Evolutionary conservation across 2,888 invertebrate genomes (phyloP).

Genomic region (Noctua comes): DNA sequence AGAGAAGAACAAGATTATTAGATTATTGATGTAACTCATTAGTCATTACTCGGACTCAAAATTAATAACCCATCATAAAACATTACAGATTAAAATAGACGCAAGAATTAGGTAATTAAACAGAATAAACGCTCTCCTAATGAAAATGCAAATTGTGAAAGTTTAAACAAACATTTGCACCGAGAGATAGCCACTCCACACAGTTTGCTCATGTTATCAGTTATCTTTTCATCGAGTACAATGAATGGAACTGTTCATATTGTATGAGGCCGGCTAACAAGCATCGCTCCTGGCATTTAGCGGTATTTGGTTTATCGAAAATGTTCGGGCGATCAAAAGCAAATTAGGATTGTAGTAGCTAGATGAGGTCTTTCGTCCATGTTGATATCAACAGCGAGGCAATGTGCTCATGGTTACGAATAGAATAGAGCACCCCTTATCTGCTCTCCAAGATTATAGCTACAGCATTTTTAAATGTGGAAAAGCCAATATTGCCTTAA

Average conservation of each 20-base stretch:
- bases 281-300: background rate
- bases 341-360: conserved; percentile 19
- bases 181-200: conserved; percentile 38
- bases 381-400: background rate
- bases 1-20: background rate
- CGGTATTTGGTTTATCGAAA: background rate
- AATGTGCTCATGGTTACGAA: background rate
- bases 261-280: background rate
- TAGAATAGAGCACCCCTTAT: background rate
- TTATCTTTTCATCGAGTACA: conserved; percentile 16
- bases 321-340: conserved; percentile 11
- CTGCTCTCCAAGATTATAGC: background rate
- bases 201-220: conserved; percentile 28
- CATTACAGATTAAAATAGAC: conserved; percentile 21
- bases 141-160: conserved; percentile 16
- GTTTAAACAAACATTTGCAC: conserved; percentile 22
- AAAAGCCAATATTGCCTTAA: background rate
- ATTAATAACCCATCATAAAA: conserved; percentile 4
- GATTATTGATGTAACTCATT: background rate
- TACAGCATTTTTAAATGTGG: background rate
- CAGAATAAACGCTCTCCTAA: conserved; percentile 17
- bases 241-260: conserved; percentile 13
- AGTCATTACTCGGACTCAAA: conserved; percentile 1
- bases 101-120: conserved; percentile 24
- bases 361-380: background rate